phyloP scores from a whole-genome alignment of 2,113 vertebrate genomes.

The Setophaga coronata region DNA sequence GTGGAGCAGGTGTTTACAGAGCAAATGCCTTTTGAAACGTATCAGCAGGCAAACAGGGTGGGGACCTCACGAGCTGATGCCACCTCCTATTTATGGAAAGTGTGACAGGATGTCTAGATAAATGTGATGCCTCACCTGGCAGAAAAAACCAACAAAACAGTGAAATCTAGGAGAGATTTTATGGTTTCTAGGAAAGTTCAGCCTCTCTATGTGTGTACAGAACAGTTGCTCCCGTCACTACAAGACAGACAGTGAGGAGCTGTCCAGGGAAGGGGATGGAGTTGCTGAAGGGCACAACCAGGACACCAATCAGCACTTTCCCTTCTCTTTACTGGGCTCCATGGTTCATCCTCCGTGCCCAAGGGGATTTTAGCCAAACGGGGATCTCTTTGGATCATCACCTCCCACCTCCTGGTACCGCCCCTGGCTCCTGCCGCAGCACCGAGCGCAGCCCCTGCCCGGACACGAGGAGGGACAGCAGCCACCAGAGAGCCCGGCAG shows the following conservation, averaged over 20 bases:
- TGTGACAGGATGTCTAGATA: neutral
- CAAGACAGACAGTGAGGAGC: neutral
- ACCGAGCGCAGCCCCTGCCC: neutral
- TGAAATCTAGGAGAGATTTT: neutral
- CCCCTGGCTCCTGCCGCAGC: neutral
- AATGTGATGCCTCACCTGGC: neutral
- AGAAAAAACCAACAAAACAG: neutral
- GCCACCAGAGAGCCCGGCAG: neutral
- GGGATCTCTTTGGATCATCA: neutral
- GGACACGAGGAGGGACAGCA: neutral
- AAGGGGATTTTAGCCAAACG: neutral
- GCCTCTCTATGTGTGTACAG: neutral
- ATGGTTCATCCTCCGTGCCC: neutral
- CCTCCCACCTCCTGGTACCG: neutral
- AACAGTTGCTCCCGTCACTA: fast-evolving
- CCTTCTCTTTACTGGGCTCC: neutral
- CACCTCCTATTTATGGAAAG: neutral
- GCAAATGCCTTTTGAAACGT: neutral
- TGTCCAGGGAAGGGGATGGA: neutral
- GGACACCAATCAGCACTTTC: too few species aligned
- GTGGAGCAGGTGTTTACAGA: neutral
- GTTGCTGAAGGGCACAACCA: neutral
- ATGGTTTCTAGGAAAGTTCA: slow-evolving; percentile 20
- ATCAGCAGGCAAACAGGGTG: slow-evolving; percentile 13
- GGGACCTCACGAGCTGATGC: neutral